Base-by-base conservation (phyloP, 2,888 invertebrate species). In the Prosapia bicincta region DNA sequence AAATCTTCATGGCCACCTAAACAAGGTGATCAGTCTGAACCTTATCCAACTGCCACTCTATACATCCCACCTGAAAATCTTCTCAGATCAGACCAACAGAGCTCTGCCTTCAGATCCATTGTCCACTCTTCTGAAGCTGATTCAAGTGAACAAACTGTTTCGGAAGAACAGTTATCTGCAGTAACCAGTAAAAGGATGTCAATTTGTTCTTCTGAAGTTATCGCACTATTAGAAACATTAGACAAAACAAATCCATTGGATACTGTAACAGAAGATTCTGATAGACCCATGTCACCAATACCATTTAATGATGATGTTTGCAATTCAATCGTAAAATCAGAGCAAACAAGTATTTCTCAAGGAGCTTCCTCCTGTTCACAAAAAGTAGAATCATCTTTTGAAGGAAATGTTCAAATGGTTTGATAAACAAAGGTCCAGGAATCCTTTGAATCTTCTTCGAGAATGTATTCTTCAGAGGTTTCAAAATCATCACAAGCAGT, bases 121-220 rank as follows among this genome's bases (percentile, higher is more conserved):
- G 68, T 26, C 15, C 28, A 23, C 28, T 20, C 26, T n/a, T 28
- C 28, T 30, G 30, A 28, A 7, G 26, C 72, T 3, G 72, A 66
- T 20, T 66, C 66, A 66, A 23, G 66, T 20, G 54, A 54, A 9
- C 54, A 54, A 20, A 54, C 54, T 24, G 72, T 72, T 30, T 30
- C 69, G 3, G 72, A 76, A 13, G 72, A 76, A 15, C 54, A 65
- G 26, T n/a, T n/a, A n/a, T n/a, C n/a, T n/a, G 24, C 32, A 9
- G 66, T 69, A 25, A 65, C 66, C 10, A 75, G 76, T 20, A 82
- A 82, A 78, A 80, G 81, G 65, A 80, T 81, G 78, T 83, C 82
- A 0, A 74, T 82, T 43, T 83, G 83, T 77, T 83, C 83, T 15
- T 79, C 81, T 77, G 83, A 83, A 72, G 79, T 80, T 30, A 78